phyloP scores from a whole-genome alignment of 2,113 vertebrate genomes.

The Caranx melampygus region DNA sequence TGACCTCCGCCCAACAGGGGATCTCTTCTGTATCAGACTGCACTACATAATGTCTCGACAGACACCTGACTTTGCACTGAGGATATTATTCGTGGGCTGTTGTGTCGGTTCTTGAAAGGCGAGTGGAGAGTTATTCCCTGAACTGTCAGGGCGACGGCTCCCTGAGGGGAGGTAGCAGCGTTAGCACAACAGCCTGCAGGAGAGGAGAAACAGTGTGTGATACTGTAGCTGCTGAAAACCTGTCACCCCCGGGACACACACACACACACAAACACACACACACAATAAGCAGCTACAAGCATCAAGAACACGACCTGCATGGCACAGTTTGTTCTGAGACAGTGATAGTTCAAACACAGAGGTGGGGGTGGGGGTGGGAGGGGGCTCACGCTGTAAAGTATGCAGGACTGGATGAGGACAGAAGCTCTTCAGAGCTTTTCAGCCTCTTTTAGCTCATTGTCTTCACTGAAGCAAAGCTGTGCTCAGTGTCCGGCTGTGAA shows the following conservation, averaged over 20 bases:
- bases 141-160: slow-evolving; percentile 23
- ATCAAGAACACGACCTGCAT: not conserved
- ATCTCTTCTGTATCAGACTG: not conserved
- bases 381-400: too few species aligned
- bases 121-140: slow-evolving; percentile 22
- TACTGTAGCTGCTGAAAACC: slow-evolving; percentile 15
- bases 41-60: not conserved
- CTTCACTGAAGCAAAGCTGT: too few species aligned
- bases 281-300: slow-evolving; percentile 2
- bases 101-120: not conserved
- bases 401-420: too few species aligned
- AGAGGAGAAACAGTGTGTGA: slow-evolving; percentile 4
- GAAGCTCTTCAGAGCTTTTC: too few species aligned
- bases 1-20: too few species aligned
- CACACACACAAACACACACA: not conserved
- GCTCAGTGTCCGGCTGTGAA: too few species aligned
- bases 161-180: slow-evolving; percentile 23
- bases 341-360: too few species aligned
- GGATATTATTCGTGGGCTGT: not conserved
- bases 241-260: slow-evolving; percentile 5
- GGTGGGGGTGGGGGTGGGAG: too few species aligned
- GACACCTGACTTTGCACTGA: not conserved
- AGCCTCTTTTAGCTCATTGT: too few species aligned
- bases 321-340: not conserved
- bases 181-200: slow-evolving; percentile 25